phyloP scores from a whole-genome alignment of 30 jellyfish, hydroid and myxozoan species.

The Turritopsis rubra region DNA sequence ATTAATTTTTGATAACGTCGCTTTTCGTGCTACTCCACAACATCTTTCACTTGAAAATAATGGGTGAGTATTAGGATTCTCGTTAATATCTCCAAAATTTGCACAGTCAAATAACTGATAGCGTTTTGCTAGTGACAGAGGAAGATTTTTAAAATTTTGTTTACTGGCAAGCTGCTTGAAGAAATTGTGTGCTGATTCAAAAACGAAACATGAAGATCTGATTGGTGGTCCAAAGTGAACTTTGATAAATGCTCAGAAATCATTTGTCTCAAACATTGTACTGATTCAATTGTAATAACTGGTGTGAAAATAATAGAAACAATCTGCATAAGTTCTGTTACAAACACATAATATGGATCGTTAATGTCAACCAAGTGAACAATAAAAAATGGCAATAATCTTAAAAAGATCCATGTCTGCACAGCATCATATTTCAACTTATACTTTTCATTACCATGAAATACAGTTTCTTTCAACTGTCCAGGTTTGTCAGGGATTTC shows the following conservation, averaged over 20 bases:
- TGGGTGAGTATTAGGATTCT: not conserved
- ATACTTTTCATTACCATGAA: not conserved
- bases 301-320: not conserved
- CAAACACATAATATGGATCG: not conserved
- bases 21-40: not conserved
- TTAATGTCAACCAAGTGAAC: not conserved
- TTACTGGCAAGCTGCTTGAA: not conserved
- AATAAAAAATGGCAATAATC: not conserved
- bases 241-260: not conserved
- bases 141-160: not conserved
- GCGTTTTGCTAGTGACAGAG: not conserved
- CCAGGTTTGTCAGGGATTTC: conserved; percentile 1
- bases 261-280: not conserved
- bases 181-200: not conserved
- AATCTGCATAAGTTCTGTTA: not conserved
- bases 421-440: not conserved
- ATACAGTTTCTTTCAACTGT: not conserved
- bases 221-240: not conserved
- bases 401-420: not conserved
- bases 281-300: not conserved
- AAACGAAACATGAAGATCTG: not conserved
- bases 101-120: not conserved
- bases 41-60: not conserved
- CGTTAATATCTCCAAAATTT: not conserved
- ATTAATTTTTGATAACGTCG: too few species aligned